Evolutionary conservation across 2,888 invertebrate species (phyloP).

Genomic region (Lycaena phlaeas): DNA sequence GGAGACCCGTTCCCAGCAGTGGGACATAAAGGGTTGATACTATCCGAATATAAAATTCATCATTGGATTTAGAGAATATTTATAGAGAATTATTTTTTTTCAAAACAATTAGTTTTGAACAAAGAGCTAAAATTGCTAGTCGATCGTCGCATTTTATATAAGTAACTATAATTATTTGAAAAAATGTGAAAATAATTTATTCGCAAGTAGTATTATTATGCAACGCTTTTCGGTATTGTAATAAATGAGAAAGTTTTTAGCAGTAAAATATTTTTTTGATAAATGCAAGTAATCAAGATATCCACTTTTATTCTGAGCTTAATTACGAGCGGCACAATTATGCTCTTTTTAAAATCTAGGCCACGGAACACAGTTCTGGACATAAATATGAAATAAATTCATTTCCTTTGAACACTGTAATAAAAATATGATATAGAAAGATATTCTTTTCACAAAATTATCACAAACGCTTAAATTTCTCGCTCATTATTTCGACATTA

Average conservation of each 20-base stretch:
- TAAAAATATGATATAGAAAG: constrained; percentile 2
- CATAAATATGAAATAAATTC: constrained; percentile 7
- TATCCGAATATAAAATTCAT: too few species aligned
- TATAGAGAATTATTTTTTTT: too few species aligned
- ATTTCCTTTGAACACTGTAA: constrained; percentile 6
- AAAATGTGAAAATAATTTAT: too few species aligned
- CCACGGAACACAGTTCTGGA: neutral
- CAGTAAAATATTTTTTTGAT: neutral
- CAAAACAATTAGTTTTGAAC: too few species aligned
- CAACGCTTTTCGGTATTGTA: neutral
- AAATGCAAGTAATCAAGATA: constrained; percentile 2
- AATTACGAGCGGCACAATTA: neutral
- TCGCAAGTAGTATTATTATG: too few species aligned
- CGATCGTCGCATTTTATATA: too few species aligned
- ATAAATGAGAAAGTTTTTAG: neutral
- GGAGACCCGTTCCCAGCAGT: too few species aligned
- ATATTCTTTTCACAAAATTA: constrained; percentile 3
- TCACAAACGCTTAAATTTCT: neutral
- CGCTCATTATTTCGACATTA: neutral
- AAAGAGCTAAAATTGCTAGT: too few species aligned
- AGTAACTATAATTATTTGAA: too few species aligned
- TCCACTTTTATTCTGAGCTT: neutral
- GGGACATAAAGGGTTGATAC: too few species aligned
- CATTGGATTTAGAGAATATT: too few species aligned
- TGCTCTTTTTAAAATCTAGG: neutral